A percentile compares a stretch with the other conserved stretches of the same genome.
Evolutionary conservation across 2,797 vertebrate species (phyloP).

Genomic region (Smutsia temminckii): DNA sequence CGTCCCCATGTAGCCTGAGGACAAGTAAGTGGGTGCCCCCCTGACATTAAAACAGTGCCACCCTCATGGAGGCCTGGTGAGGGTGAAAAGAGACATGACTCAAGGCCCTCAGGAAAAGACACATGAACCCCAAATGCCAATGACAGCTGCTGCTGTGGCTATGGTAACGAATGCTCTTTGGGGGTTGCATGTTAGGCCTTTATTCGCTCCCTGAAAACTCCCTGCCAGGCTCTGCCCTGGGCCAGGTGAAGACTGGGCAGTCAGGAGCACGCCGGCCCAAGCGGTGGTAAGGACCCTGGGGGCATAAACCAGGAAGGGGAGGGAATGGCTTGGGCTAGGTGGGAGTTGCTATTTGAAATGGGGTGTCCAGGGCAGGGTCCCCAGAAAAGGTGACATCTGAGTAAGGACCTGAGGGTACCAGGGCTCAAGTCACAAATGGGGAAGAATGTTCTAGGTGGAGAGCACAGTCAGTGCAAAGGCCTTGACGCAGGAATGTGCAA

Average conservation of each 20-base stretch:
- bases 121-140: neutral
- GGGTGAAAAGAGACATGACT: too few relatives aligned
- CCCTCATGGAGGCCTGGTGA: neutral
- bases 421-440: neutral
- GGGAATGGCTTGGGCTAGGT: neutral
- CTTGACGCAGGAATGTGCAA: neutral
- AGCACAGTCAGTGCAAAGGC: neutral
- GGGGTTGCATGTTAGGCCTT: neutral
- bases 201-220: neutral
- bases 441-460: neutral
- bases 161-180: accelerated
- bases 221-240: neutral
- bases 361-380: neutral
- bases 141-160: neutral
- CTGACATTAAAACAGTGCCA: too few relatives aligned
- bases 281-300: accelerated
- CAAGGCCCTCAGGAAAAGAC: neutral
- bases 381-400: neutral
- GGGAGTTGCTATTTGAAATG: neutral
- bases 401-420: neutral
- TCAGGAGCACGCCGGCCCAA: accelerated
- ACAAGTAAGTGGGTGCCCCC: too few relatives aligned
- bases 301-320: neutral
- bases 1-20: neutral
- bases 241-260: neutral